Base-by-base conservation (phyloP, 2,888 invertebrate genomes). In the Tenthredo livida region DNA sequence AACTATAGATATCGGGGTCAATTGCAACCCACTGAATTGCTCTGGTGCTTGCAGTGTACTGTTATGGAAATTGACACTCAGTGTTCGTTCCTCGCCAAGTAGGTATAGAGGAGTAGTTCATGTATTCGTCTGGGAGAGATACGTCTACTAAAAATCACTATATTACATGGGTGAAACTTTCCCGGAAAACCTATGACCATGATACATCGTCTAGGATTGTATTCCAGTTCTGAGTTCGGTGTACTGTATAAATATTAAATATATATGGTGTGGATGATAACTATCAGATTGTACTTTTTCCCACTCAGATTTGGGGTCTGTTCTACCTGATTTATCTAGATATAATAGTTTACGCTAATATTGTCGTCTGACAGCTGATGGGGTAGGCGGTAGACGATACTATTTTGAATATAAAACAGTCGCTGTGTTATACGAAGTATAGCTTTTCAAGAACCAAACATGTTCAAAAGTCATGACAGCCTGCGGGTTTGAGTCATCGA, bases 1-100 rank as follows among this genome's bases (percentile, higher is more conserved):
- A 54, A 54, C 54, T 54, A 0, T 54, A n/a, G n/a, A n/a, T n/a
- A 54, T 54, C 54, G n/a, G n/a, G 54, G 54, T 54, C 54, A 54
- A 54, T 54, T n/a, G 54, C 54, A 54, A 7, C n/a, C n/a, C 54
- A n/a, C n/a, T 54, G n/a, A 54, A 54, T 54, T 54, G n/a, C 6
- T n/a, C 54, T n/a, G n/a, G n/a, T 54, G 54, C 7, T 54, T 54
- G n/a, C n/a, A 54, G 7, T 7, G 54, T n/a, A 54, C 54, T n/a
- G 54, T 54, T 54, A 54, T 54, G 54, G 54, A n/a, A 54, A 54
- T 54, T n/a, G 54, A n/a, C 17, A 54, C 54, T 54, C 54, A 54
- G n/a, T 54, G n/a, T 54, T 54, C 54, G n/a, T 54, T 54, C 54
- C 54, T 54, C 54, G 54, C 54, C 54, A 54, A 54, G n/a, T 54